These are phyloP conservation scores for Orchesella flavescens DNA, from an alignment of 2,888 invertebrate genomes.

Conservation along the genomic window DNA sequence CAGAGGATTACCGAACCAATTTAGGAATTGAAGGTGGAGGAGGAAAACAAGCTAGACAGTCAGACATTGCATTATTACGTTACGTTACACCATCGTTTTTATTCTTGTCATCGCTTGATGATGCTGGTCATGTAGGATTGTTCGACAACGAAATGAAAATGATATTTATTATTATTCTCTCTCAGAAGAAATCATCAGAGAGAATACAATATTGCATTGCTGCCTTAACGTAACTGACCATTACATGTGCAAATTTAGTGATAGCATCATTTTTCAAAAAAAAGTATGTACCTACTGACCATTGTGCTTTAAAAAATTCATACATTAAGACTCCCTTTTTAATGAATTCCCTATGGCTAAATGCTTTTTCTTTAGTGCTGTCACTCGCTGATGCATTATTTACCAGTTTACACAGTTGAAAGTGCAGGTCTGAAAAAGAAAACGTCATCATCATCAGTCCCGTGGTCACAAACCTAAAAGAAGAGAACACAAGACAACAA, in stretches of 20 bases:
- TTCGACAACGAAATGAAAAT: slow-evolving; percentile 25
- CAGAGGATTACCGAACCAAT: slow-evolving; percentile 28
- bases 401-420: slow-evolving; percentile 31
- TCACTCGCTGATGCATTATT: slow-evolving; percentile 32
- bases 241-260: not conserved
- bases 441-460: slow-evolving; percentile 9
- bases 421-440: not conserved
- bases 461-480: slow-evolving; percentile 12
- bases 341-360: slow-evolving; percentile 21
- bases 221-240: slow-evolving; percentile 6
- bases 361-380: slow-evolving; percentile 26
- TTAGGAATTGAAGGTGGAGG: slow-evolving; percentile 40
- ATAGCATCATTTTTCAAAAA: not conserved
- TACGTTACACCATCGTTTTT: not conserved
- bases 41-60: slow-evolving; percentile 18
- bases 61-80: too few relatives aligned
- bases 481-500: not conserved
- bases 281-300: not conserved
- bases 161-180: slow-evolving; percentile 12
- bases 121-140: slow-evolving; percentile 49
- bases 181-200: not conserved
- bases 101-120: not conserved
- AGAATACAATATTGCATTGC: not conserved
- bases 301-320: not conserved
- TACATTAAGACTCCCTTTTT: slow-evolving; percentile 3